A percentile compares a stretch with the other conserved stretches of the same genome.
These are phyloP conservation scores for Erythrocercus mccallii DNA, from an alignment of 2,113 vertebrate genomes.

Conservation along the genomic window DNA sequence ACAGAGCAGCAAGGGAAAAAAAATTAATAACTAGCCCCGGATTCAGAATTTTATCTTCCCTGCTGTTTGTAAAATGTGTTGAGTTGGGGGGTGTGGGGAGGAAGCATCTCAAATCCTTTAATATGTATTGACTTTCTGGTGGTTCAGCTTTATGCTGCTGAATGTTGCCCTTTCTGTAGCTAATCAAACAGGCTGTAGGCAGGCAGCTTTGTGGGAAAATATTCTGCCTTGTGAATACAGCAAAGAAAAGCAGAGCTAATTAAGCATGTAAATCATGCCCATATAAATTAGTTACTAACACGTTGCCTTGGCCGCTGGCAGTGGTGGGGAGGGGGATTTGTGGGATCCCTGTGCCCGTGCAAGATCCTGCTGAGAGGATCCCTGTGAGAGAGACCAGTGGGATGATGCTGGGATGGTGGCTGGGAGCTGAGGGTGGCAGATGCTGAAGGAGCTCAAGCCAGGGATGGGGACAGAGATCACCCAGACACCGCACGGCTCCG, in stretches of 20 bases:
- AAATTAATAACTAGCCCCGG: not conserved
- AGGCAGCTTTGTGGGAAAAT: not conserved
- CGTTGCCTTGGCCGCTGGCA: not conserved
- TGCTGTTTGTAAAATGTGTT: conserved; percentile 1
- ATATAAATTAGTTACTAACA: not conserved
- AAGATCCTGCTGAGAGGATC: not conserved
- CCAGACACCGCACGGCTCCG: fast-evolving
- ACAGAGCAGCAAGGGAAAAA: not conserved
- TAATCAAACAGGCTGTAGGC: conserved; percentile 22
- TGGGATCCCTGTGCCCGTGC: fast-evolving
- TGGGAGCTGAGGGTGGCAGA: not conserved
- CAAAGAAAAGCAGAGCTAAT: conserved; percentile 32
- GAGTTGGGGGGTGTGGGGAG: not conserved
- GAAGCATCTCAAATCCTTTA: not conserved
- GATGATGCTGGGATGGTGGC: not conserved
- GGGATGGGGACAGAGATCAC: not conserved
- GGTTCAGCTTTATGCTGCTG: not conserved
- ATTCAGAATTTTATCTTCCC: not conserved
- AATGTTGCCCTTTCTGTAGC: not conserved
- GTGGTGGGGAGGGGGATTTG: not conserved
- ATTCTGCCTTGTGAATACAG: not conserved
- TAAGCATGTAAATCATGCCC: conserved; percentile 39
- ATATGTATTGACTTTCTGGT: conserved; percentile 26
- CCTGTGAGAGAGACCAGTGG: fast-evolving
- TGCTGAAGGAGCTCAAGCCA: not conserved